Conservation (phyloP, 2,797 vertebrate species). For the Astyanax mexicanus region DNA sequence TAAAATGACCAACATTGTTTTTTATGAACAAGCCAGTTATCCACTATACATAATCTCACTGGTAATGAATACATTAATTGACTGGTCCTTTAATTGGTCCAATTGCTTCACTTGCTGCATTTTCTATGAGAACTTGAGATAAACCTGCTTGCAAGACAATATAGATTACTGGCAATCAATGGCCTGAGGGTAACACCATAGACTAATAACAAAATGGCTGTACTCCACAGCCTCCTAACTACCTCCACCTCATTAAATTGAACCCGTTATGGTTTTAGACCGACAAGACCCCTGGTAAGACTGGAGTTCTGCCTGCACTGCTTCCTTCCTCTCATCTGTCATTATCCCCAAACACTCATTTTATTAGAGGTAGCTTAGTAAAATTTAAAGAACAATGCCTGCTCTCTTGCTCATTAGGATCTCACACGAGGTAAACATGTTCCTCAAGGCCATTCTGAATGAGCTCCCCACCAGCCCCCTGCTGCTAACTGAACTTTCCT, state of each 20-base stretch:
- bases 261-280: neutral
- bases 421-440: slow-evolving; percentile 36
- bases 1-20: too few relatives aligned
- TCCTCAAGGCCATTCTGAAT: slow-evolving; percentile 44
- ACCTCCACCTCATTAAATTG: slow-evolving; percentile 57
- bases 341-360: slow-evolving; percentile 45
- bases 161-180: neutral
- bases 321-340: slow-evolving; percentile 50
- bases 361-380: slow-evolving; percentile 41
- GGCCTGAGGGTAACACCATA: neutral
- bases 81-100: too few relatives aligned
- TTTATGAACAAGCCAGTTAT: too few relatives aligned
- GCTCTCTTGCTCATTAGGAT: slow-evolving; percentile 50
- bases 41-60: too few relatives aligned
- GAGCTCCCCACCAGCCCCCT: slow-evolving; percentile 14
- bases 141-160: neutral
- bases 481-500: slow-evolving; percentile 23
- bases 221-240: slow-evolving; percentile 34
- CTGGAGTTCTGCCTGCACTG: neutral
- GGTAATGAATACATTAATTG: too few relatives aligned
- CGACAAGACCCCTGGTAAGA: slow-evolving; percentile 18
- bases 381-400: neutral
- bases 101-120: neutral
- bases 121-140: neutral
- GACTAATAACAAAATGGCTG: slow-evolving; percentile 24